A percentile compares a stretch with the other conserved stretches of the same genome.
Evolutionary conservation across 2,888 invertebrate species (phyloP).

Genomic region (Cartodere bifasciata): DNA sequence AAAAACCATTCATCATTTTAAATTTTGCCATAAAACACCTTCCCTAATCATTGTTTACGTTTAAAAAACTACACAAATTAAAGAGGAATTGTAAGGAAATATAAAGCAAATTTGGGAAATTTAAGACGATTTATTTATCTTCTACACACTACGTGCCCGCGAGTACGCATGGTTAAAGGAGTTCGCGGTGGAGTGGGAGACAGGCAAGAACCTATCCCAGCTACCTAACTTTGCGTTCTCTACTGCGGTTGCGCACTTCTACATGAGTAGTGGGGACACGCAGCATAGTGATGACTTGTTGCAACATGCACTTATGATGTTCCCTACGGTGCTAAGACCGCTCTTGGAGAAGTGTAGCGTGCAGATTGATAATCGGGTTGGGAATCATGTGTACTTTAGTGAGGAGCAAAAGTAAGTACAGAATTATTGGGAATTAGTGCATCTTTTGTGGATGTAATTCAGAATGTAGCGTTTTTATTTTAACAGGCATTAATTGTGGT

Average conservation of each 20-base stretch:
- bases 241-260: constrained; percentile 59
- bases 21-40: too few relatives aligned
- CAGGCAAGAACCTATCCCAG: constrained; percentile 55
- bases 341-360: constrained; percentile 66
- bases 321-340: constrained; percentile 61
- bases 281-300: constrained; percentile 46
- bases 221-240: constrained; percentile 84
- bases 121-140: too few relatives aligned
- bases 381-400: constrained; percentile 40
- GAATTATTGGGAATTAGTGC: too few relatives aligned
- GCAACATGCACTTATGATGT: constrained; percentile 70
- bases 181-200: constrained; percentile 42
- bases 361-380: constrained; percentile 51
- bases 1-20: too few relatives aligned
- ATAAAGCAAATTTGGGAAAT: too few relatives aligned
- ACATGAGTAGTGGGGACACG: constrained; percentile 37
- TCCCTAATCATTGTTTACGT: too few relatives aligned
- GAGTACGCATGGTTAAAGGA: constrained; percentile 57
- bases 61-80: too few relatives aligned
- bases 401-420: constrained; percentile 32
- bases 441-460: too few relatives aligned
- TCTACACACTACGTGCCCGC: constrained; percentile 63
- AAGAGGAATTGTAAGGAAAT: too few relatives aligned
- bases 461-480: too few relatives aligned
- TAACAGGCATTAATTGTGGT: too few relatives aligned